These are phyloP conservation scores for Podarcis cretensis DNA, from an alignment of 2,113 vertebrate species.

Conservation along the genomic window DNA sequence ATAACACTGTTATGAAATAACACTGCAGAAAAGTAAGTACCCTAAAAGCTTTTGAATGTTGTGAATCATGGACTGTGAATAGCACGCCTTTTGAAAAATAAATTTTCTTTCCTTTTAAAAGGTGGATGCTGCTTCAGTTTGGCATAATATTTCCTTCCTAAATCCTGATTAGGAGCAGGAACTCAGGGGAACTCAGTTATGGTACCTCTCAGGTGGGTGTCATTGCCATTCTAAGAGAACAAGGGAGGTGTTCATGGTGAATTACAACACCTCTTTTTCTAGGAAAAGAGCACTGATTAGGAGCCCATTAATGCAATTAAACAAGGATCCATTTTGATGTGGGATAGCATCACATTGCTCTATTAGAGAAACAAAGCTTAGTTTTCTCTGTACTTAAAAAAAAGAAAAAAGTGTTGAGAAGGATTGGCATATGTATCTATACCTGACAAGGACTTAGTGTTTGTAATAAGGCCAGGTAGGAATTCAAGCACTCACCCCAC, in stretches of 20 bases:
- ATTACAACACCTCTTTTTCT: no score
- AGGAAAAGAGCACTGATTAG: no score
- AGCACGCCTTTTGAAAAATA: background rate
- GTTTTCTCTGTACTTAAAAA: background rate
- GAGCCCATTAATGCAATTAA: background rate
- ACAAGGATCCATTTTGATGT: slow-evolving; percentile 1
- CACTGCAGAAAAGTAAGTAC: background rate
- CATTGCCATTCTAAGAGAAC: no score
- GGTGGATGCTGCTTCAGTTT: background rate
- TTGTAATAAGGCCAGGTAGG: background rate
- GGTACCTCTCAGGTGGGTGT: no score
- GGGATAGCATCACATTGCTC: background rate
- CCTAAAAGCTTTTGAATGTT: background rate
- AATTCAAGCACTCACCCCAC: background rate
- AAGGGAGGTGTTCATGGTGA: no score
- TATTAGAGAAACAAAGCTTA: background rate
- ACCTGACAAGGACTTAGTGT: background rate
- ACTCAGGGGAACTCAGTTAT: no score
- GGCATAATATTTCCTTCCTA: background rate
- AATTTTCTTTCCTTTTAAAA: background rate
- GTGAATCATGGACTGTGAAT: background rate
- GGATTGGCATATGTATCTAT: background rate
- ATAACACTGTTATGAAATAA: background rate
- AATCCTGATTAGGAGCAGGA: background rate
- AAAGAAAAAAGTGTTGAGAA: background rate